phyloP scores from a whole-genome alignment of 2,888 invertebrate species.

The Drosophila tanythrix region DNA sequence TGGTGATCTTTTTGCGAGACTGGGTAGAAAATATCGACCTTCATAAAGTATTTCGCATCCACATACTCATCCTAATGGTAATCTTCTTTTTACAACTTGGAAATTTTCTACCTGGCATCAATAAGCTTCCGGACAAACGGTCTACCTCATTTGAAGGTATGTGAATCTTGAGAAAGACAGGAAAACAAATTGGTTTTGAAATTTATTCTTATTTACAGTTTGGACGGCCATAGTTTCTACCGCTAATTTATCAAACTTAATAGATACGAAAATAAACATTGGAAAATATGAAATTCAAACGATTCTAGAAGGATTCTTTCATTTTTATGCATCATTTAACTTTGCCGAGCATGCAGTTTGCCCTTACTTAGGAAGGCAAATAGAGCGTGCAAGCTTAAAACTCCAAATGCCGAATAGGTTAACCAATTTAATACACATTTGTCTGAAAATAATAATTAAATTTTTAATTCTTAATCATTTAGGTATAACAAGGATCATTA shows the following conservation, averaged over 20 bases:
- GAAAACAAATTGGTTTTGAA: background rate
- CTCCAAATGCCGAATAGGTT: background rate
- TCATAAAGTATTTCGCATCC: conserved; percentile 7
- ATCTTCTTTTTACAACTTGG: conserved; percentile 37
- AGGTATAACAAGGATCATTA: background rate
- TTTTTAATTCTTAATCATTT: background rate
- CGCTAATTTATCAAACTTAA: background rate
- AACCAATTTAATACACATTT: background rate
- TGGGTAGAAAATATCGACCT: conserved; percentile 3
- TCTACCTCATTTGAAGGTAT: conserved; percentile 9
- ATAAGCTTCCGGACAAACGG: background rate
- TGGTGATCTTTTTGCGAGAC: conserved; percentile 26
- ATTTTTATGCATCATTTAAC: background rate
- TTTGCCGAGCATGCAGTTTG: background rate
- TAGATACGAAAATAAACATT: background rate
- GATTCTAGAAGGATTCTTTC: background rate
- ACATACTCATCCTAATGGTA: conserved; percentile 35
- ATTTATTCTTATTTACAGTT: background rate
- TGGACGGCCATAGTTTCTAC: background rate
- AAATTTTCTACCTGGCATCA: conserved; percentile 19
- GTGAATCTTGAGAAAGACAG: background rate
- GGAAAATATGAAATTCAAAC: background rate
- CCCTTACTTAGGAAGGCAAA: background rate
- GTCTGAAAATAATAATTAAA: background rate
- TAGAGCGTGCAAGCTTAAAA: background rate